phyloP scores from a whole-genome alignment of 92 coral and sea anemone genomes.

The Zoanthus sociatus region DNA sequence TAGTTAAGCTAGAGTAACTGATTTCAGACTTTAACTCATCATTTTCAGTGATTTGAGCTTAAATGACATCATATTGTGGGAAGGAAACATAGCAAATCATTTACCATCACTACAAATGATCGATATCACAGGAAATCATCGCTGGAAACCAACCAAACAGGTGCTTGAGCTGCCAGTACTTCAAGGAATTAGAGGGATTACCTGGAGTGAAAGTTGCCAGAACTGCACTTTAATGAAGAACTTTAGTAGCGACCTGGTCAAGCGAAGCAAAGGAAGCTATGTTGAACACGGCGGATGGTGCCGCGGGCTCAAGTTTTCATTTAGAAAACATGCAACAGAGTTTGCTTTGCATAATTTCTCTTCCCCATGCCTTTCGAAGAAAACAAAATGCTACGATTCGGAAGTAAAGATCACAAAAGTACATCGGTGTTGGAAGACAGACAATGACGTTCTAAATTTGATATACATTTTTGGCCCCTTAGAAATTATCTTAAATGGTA shows the following conservation, averaged over 20 bases:
- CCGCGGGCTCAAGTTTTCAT: conserved; percentile 26
- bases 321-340: neutral
- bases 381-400: neutral
- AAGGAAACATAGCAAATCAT: conserved; percentile 59
- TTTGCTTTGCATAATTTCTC: conserved; percentile 12
- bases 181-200: conserved; percentile 62
- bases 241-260: conserved; percentile 3
- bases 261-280: conserved; percentile 7
- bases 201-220: conserved; percentile 72
- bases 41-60: conserved; percentile 51
- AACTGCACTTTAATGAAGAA: conserved; percentile 65
- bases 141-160: conserved; percentile 51
- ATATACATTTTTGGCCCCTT: conserved; percentile 29
- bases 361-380: neutral
- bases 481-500: conserved; percentile 13
- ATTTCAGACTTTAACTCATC: neutral
- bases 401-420: conserved; percentile 18
- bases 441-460: conserved; percentile 27
- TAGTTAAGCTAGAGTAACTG: neutral
- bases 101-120: conserved; percentile 59
- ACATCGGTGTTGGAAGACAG: conserved; percentile 42
- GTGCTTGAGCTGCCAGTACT: conserved; percentile 57
- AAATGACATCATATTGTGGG: conserved; percentile 54
- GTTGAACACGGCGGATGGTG: conserved; percentile 29
- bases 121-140: conserved; percentile 43